These are phyloP conservation scores for Schrankia costaestrigalis DNA, from an alignment of 2,888 invertebrate species.

Conservation along the genomic window DNA sequence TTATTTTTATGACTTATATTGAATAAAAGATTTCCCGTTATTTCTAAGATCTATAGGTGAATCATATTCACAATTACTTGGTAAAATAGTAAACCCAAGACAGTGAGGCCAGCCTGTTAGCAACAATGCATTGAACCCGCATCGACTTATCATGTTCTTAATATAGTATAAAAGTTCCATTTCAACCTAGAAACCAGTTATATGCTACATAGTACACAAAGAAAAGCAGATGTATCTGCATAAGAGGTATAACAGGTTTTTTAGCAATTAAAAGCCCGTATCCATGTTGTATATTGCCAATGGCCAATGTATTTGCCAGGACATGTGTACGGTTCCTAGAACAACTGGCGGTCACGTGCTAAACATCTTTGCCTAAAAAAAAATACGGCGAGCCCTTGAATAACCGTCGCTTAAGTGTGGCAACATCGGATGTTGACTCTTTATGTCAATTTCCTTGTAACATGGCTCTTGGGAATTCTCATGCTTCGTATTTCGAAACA, in stretches of 20 bases:
- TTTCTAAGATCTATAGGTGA: slow-evolving; percentile 17
- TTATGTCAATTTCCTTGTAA: slow-evolving; percentile 39
- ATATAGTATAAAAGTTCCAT: background rate
- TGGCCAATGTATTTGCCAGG: slow-evolving; percentile 24
- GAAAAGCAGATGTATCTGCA: slow-evolving; percentile 15
- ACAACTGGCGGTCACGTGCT: slow-evolving; percentile 58
- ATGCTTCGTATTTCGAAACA: slow-evolving; percentile 20
- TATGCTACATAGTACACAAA: slow-evolving; percentile 6
- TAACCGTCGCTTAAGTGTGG: slow-evolving; percentile 36
- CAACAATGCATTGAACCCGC: background rate
- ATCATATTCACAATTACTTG: slow-evolving; percentile 12
- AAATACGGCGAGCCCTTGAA: slow-evolving; percentile 50
- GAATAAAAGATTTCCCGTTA: slow-evolving; percentile 4
- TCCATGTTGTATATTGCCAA: slow-evolving; percentile 14
- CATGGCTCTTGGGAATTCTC: slow-evolving; percentile 15
- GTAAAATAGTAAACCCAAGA: too few relatives aligned
- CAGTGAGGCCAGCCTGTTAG: too few relatives aligned
- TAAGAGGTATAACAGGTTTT: slow-evolving; percentile 19
- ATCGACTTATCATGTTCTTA: background rate
- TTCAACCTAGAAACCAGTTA: slow-evolving; percentile 1
- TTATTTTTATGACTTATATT: too few relatives aligned
- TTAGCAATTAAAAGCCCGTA: slow-evolving; percentile 28
- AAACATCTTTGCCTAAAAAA: slow-evolving; percentile 48
- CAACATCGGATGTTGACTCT: slow-evolving; percentile 43
- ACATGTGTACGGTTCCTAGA: slow-evolving; percentile 70